Evolutionary conservation across 2,888 invertebrate species (phyloP), one percentile per base, ranked within the genome.

Genomic region (Amphipyra berbera): DNA sequence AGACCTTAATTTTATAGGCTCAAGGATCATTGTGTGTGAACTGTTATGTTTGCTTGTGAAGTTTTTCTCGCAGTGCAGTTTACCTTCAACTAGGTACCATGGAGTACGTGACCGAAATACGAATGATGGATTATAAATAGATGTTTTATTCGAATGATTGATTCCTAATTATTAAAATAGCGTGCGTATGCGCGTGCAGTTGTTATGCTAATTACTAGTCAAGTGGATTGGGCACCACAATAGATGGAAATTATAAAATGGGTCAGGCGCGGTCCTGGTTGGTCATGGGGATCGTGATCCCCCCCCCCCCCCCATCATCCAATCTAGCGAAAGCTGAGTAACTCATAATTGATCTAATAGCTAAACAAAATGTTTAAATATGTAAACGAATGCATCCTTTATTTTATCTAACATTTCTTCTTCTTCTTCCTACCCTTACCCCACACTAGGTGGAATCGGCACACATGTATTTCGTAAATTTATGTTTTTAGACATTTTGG

Each of bases 51-150:
- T 59, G 49, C 27, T 13, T 35, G 6, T 42, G 6, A 44, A 30
- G 37, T 66, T 76, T 76, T 79, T 76, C 61, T 74, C 13, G 21
- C 4, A 42, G 15, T 70, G 73, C 62, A 45, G 79, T 75, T 77
- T 21, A 30, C 79, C 78, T 79, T 73, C 73, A 61, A 50, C 12
- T 49, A 10, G 3, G 14, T 62, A 45, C 38, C 37, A 47, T 38
- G 56, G 38, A 44, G 42, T 58, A 59, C 66, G 58, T 79, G 70
- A 75, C 79, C 79, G 68, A 78, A 79, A 65, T 76, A 54, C 69
- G 35, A 44, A 38, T 65, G 52, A 62, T 50, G 61, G 63, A 66
- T 74, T 69, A 35, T 68, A 61, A 47, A 37, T 47, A 59, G 37
- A 45, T 15, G 46, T 60, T 67, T 60, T 64, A 57, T 54, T 21